Conservation (phyloP, 2,888 invertebrate genomes). For the Hartigia nigra region DNA sequence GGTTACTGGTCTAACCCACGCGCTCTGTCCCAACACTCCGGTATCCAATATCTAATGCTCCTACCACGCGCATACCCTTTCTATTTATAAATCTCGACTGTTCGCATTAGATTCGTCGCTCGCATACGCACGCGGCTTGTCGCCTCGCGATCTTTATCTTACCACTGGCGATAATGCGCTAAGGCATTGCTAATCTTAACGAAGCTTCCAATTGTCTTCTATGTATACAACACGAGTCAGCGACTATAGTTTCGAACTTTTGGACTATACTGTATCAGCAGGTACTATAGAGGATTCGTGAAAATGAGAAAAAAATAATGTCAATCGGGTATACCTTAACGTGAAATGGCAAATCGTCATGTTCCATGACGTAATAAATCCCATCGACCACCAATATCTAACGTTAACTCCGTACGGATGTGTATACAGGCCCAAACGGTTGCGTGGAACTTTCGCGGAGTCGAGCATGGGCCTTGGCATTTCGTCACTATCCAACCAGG, state of each 20-base stretch:
- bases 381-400: not conserved
- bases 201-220: not conserved
- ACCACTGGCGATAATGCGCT: no score
- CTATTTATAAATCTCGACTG: constrained; percentile 44
- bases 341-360: not conserved
- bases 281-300: not conserved
- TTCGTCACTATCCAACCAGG: constrained; percentile 62
- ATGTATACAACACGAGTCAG: not conserved
- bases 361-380: not conserved
- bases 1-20: constrained; percentile 24
- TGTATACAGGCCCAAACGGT: not conserved
- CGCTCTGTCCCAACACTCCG: not conserved
- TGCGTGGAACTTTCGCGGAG: constrained; percentile 16
- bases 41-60: not conserved
- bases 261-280: not conserved
- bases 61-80: constrained; percentile 12
- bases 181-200: not conserved
- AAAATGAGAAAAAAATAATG: not conserved
- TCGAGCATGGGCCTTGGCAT: constrained; percentile 52
- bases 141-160: no score
- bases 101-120: constrained; percentile 42
- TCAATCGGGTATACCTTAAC: not conserved
- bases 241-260: not conserved
- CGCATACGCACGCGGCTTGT: not conserved
- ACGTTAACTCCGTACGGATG: not conserved